Conservation (phyloP, 2,797 vertebrate species). For the Taenioides sp. region DNA sequence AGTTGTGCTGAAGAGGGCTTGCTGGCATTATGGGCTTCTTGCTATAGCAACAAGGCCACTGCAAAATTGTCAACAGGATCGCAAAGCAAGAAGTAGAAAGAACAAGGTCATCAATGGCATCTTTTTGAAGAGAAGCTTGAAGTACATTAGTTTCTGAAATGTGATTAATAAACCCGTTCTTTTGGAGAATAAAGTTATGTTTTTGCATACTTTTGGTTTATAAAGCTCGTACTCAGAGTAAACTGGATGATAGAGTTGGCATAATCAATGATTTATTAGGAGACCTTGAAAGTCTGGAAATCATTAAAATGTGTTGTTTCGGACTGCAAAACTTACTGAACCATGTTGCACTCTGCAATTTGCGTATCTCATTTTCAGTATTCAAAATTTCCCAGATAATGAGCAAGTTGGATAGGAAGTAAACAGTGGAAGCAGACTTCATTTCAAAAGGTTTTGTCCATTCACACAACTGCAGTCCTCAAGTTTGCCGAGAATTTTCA, state of each 20-base stretch:
- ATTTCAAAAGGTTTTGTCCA: constrained; percentile 8
- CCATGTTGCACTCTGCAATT: not conserved
- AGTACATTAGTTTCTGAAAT: not conserved
- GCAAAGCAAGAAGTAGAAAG: not conserved
- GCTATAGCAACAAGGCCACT: constrained; percentile 19
- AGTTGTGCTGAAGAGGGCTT: constrained; percentile 17
- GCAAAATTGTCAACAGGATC: not conserved
- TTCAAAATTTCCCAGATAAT: constrained; percentile 6
- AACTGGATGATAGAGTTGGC: not conserved
- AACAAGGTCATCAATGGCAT: not conserved
- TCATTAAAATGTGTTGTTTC: not conserved
- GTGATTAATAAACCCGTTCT: no score
- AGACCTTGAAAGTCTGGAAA: not conserved
- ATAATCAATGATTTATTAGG: not conserved
- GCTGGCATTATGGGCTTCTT: constrained; percentile 26
- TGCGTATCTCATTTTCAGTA: not conserved
- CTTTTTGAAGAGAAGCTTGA: not conserved
- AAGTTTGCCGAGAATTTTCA: constrained; percentile 4
- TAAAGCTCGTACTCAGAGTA: no score
- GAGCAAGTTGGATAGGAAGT: not conserved
- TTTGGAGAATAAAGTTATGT: no score
- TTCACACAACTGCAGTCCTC: constrained; percentile 2
- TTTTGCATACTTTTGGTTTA: no score
- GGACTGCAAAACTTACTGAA: not conserved
- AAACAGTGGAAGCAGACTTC: constrained; percentile 1